A percentile compares a stretch with the other conserved stretches of the same genome.
Conservation (phyloP, 2,113 vertebrate genomes). For the Psittacula cyanocephala region DNA sequence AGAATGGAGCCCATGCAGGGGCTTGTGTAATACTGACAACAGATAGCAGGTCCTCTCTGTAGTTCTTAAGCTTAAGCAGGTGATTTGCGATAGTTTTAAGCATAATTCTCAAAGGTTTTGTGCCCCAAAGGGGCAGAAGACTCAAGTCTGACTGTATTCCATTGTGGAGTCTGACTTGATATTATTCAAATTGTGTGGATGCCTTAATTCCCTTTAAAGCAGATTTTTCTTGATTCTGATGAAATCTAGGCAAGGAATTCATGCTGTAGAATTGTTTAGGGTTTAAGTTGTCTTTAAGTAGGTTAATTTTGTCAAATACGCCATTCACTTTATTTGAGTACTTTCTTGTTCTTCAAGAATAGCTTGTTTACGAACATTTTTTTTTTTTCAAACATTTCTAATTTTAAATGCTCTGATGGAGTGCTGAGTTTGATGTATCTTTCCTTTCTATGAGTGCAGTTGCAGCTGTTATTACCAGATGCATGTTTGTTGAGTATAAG, state of each 20-base stretch:
- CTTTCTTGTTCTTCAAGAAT: not conserved
- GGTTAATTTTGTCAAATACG: not conserved
- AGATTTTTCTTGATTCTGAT: not conserved
- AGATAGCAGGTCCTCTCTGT: not conserved
- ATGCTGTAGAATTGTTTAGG: not conserved
- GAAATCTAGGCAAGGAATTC: not conserved
- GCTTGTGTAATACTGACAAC: not conserved
- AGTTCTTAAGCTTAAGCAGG: not conserved
- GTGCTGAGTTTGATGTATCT: not conserved
- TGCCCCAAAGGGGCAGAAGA: not conserved
- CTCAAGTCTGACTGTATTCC: not conserved
- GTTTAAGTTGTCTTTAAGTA: not conserved
- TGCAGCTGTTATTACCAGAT: conserved; percentile 48
- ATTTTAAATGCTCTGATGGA: conserved; percentile 10
- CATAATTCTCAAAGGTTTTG: not conserved
- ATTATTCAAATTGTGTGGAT: not conserved
- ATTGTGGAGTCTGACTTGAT: not conserved
- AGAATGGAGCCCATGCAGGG: not conserved
- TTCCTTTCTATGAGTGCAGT: not conserved
- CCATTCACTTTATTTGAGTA: not conserved
- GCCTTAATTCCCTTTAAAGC: not conserved
- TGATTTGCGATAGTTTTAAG: not conserved
- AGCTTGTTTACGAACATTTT: not conserved
- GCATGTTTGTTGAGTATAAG: not conserved
- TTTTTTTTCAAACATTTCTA: not conserved